phyloP scores from a whole-genome alignment of 2,113 vertebrate species.

The Muntiacus reevesi region DNA sequence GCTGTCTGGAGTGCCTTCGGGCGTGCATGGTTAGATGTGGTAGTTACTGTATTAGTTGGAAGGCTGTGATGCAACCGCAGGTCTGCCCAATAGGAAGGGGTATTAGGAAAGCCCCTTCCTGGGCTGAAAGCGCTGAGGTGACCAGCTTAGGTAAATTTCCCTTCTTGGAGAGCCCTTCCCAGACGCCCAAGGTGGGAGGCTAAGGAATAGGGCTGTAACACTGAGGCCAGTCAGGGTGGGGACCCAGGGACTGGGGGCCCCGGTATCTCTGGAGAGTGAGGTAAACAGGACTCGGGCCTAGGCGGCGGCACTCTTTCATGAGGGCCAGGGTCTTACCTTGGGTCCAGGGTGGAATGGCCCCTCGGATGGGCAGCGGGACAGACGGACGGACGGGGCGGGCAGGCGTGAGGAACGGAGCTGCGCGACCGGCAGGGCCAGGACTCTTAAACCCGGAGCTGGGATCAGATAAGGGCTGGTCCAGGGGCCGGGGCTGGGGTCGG shows the following conservation, averaged over 20 bases:
- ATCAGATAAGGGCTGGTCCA: constrained; percentile 73
- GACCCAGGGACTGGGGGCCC: neutral
- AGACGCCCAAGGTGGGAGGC: neutral
- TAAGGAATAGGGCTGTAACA: neutral
- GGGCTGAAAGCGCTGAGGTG: neutral
- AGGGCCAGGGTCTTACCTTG: constrained; percentile 67
- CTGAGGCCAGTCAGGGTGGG: neutral
- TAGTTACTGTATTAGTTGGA: neutral
- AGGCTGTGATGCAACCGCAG: neutral
- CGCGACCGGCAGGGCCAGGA: constrained; percentile 15
- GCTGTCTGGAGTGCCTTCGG: neutral
- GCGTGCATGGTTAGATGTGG: neutral
- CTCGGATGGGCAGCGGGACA: constrained; percentile 2
- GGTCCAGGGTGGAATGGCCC: constrained; percentile 15
- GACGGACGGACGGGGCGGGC: constrained; percentile 41
- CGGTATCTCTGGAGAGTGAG: neutral
- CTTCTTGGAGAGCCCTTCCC: neutral
- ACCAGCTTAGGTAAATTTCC: neutral
- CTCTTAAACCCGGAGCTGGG: constrained; percentile 64
- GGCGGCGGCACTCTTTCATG: neutral
- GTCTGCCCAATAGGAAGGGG: neutral
- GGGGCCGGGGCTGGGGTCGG: constrained; percentile 70
- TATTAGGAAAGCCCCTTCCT: neutral
- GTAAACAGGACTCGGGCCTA: neutral
- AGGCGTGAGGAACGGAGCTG: constrained; percentile 43